These are phyloP conservation scores for Cataglyphis hispanica DNA, from an alignment of 1,140 invertebrate species.

Conservation along the genomic window DNA sequence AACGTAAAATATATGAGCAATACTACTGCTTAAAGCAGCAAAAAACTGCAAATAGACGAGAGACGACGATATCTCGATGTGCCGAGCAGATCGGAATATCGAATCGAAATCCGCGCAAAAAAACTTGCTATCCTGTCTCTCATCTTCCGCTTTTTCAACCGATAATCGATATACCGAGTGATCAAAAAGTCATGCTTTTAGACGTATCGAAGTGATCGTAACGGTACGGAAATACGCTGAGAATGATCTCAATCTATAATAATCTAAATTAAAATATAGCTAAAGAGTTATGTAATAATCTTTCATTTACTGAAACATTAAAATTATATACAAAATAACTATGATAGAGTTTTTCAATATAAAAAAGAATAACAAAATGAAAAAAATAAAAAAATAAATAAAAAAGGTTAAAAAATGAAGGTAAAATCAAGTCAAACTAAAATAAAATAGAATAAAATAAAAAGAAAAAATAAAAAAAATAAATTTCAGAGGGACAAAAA, in stretches of 20 bases:
- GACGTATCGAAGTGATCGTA: slow-evolving; percentile 21
- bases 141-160: slow-evolving; percentile 66
- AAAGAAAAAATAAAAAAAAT: background rate
- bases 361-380: background rate
- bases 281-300: background rate
- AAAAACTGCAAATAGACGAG: slow-evolving; percentile 24
- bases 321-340: background rate
- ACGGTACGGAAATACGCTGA: slow-evolving; percentile 6
- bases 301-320: slow-evolving; percentile 1
- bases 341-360: background rate
- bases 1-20: background rate
- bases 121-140: slow-evolving; percentile 54
- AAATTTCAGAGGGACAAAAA: background rate
- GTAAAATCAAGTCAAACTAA: background rate
- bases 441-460: background rate
- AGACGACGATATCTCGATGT: slow-evolving; percentile 45
- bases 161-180: slow-evolving; percentile 43
- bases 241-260: background rate
- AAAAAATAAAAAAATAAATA: no score
- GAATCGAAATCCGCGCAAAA: slow-evolving; percentile 67
- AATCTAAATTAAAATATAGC: background rate
- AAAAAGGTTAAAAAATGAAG: background rate
- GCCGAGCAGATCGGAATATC: slow-evolving; percentile 40
- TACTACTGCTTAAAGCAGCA: background rate
- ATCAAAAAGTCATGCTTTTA: slow-evolving; percentile 42